Evolutionary conservation across 2,797 vertebrate species (phyloP).

Genomic region (Bufotes viridis): DNA sequence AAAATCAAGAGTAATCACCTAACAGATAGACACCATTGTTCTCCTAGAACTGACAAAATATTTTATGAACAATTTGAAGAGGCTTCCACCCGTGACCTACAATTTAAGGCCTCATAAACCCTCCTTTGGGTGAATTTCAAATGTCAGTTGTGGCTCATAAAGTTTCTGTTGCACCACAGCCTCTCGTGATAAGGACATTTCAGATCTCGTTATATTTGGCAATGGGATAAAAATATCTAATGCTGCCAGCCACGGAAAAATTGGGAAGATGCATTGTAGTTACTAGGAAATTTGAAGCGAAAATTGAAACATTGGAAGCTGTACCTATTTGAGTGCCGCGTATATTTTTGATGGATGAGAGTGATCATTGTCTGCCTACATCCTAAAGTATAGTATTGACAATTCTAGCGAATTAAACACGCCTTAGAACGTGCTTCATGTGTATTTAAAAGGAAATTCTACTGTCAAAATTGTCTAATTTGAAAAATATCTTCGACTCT

Average conservation of each 20-base stretch:
- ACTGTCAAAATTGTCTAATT: slow-evolving; percentile 4
- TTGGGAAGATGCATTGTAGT: slow-evolving; percentile 28
- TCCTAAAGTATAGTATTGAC: neutral
- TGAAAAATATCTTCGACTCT: neutral
- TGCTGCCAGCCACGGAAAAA: slow-evolving; percentile 25
- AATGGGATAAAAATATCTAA: slow-evolving; percentile 58
- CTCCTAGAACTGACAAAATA: slow-evolving; percentile 59
- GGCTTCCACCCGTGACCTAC: slow-evolving; percentile 56
- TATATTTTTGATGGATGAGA: slow-evolving; percentile 22
- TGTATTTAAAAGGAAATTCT: neutral
- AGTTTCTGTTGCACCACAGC: slow-evolving; percentile 48
- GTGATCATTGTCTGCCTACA: neutral
- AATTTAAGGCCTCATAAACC: slow-evolving; percentile 62
- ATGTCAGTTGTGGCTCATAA: slow-evolving; percentile 62
- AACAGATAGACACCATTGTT: slow-evolving; percentile 53
- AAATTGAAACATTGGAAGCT: slow-evolving; percentile 26
- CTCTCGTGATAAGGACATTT: slow-evolving; percentile 59
- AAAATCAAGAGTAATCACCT: slow-evolving; percentile 52
- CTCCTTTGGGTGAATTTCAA: slow-evolving; percentile 61
- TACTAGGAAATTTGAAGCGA: slow-evolving; percentile 20
- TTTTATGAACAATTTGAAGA: slow-evolving; percentile 62
- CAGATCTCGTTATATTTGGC: slow-evolving; percentile 55
- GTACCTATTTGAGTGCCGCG: slow-evolving; percentile 23
- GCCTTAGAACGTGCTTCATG: neutral
- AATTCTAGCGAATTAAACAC: neutral